A percentile compares a stretch with the other conserved stretches of the same genome.
phyloP scores from a whole-genome alignment of 2,113 vertebrate species.

The Marmota flaviventris region DNA sequence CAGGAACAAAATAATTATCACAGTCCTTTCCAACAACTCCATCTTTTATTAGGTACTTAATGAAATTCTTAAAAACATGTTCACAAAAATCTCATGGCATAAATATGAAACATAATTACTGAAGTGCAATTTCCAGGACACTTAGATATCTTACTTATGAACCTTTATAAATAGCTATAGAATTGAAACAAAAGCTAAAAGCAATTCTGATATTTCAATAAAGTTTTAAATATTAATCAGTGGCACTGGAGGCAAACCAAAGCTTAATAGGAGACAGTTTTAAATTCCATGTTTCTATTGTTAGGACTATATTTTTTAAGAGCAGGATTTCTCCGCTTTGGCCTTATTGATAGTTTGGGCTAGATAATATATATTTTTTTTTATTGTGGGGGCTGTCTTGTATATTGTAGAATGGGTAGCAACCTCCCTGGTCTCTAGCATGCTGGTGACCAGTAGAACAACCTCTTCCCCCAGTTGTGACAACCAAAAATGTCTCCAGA shows the following conservation, averaged over 20 bases:
- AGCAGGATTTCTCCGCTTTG: not conserved
- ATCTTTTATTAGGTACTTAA: constrained; percentile 44
- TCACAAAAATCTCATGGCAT: constrained; percentile 54
- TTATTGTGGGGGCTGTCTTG: not conserved
- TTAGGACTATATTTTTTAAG: not conserved
- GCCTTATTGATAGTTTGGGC: not conserved
- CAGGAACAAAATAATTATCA: constrained; percentile 36
- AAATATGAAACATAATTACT: constrained; percentile 42
- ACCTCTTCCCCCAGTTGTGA: not conserved
- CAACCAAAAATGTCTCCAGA: constrained; percentile 35
- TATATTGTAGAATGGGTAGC: not conserved
- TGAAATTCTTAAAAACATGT: constrained; percentile 32
- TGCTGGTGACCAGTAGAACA: not conserved
- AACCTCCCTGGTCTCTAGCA: not conserved
- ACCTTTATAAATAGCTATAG: not conserved
- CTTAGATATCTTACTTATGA: constrained; percentile 18
- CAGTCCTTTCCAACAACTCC: constrained; percentile 44
- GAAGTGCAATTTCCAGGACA: constrained; percentile 24
- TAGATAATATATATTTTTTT: not conserved
- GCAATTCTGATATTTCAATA: constrained; percentile 47
- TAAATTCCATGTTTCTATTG: not conserved
- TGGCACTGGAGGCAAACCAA: not conserved
- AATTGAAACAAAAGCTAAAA: constrained; percentile 44
- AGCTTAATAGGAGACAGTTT: not conserved
- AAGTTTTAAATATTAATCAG: constrained; percentile 55